Evolutionary conservation across 2,888 invertebrate genomes (phyloP), one percentile per base, ranked within the genome.

Genomic region (Meta bourneti): DNA sequence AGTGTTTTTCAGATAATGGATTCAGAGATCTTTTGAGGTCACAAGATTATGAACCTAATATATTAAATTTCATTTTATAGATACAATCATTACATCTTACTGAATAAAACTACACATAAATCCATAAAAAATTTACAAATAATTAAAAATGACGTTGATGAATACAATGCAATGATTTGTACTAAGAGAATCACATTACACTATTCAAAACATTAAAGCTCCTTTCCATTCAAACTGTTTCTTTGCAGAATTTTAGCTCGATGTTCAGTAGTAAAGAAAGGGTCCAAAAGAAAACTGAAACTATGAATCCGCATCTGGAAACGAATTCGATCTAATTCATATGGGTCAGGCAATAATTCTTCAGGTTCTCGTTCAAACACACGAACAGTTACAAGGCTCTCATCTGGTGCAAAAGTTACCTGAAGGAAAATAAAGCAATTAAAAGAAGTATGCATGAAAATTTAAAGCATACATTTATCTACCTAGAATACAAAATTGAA

Each of bases 371-470:
- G 34, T 20, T 88, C 80, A 80, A 80, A 74, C 6, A 1, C 13
- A 7, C n/a, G 54, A 80, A 88, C 61, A n/a, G 80, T 70, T 5
- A 88, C 87, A 34, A 88, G 61, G 54, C 54, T 71, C 9, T 79
- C 71, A 1, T 70, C 52, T n/a, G 87, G 80, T 8, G 51, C 54
- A 88, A 88, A 88, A 5, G 87, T 79, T 16, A 88, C 87, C 87
- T 88, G 72, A 80, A 88, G 80, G 51, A 49, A 51, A 52, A 52
- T 6, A 4, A 75, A 75, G 48, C 9, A 19, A 70, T 9, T 70
- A 70, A 19, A n/a, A n/a, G n/a, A n/a, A n/a, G n/a, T n/a, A n/a
- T n/a, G n/a, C n/a, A 6, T 7, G 19, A 9, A 70, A 16, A 70
- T 6, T n/a, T 19, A 70, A 70, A 69, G 13, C n/a, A 1, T 5